These are phyloP conservation scores for Sciurus niger DNA, from an alignment of 2,113 vertebrate species.

Conservation along the genomic window DNA sequence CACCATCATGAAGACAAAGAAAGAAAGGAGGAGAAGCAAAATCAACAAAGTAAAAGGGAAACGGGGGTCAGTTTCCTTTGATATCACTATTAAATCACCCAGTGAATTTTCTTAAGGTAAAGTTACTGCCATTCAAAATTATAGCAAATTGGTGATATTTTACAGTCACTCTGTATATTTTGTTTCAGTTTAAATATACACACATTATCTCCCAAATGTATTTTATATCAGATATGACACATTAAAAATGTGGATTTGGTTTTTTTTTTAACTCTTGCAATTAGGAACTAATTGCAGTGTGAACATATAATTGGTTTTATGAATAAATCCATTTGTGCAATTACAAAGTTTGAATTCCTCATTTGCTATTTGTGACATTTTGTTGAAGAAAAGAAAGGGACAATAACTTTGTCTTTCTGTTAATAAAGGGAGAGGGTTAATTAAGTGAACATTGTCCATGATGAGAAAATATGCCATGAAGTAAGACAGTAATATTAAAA, in stretches of 20 bases:
- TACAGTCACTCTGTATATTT: constrained; percentile 72
- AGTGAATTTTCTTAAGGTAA: constrained; percentile 81
- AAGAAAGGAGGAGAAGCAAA: constrained; percentile 37
- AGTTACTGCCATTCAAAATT: constrained; percentile 83
- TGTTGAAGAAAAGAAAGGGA: neutral
- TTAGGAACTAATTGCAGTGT: constrained; percentile 71
- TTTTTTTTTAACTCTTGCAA: constrained; percentile 50
- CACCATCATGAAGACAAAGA: constrained; percentile 26
- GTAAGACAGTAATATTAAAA: constrained; percentile 49
- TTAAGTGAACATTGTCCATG: neutral
- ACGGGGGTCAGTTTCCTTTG: constrained; percentile 64
- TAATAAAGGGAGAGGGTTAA: neutral
- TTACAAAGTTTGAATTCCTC: constrained; percentile 40
- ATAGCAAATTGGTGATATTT: constrained; percentile 79
- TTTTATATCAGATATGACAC: constrained; percentile 71
- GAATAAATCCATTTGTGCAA: constrained; percentile 56
- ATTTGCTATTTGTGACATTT: constrained; percentile 59
- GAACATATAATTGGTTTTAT: constrained; percentile 67
- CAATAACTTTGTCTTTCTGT: constrained; percentile 5
- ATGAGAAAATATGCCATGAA: neutral
- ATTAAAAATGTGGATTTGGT: constrained; percentile 65
- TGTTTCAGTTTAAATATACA: constrained; percentile 74
- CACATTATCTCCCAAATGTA: constrained; percentile 50
- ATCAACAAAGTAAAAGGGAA: constrained; percentile 23
- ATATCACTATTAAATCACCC: constrained; percentile 71